Conservation (phyloP, 2,113 vertebrate genomes). For the Irena cyanogastra region DNA sequence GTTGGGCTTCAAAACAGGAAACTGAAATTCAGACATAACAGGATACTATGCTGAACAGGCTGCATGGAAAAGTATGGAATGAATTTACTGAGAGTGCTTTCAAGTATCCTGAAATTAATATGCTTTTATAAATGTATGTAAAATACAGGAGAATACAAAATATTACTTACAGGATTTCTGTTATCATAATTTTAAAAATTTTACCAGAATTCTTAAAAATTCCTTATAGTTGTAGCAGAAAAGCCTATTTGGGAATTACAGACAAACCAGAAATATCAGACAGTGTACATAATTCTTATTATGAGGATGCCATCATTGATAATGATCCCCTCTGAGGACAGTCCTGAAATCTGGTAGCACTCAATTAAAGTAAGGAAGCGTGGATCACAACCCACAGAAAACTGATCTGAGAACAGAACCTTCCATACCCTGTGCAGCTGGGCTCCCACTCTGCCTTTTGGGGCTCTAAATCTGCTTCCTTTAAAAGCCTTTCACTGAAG, state of each 20-base stretch:
- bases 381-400: not conserved
- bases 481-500: not conserved
- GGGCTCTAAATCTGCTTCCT: not conserved
- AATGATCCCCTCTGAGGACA: not conserved
- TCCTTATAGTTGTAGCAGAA: not conserved
- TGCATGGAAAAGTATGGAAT: not conserved
- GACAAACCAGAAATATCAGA: not conserved
- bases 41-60: not conserved
- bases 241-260: not conserved
- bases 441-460: not conserved
- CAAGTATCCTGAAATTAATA: not conserved
- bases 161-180: not conserved
- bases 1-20: not conserved
- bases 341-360: not conserved
- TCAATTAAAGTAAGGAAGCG: not conserved
- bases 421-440: not conserved
- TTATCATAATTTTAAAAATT: not conserved
- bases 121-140: not conserved
- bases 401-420: not conserved
- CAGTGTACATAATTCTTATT: not conserved
- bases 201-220: not conserved
- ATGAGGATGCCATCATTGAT: not conserved
- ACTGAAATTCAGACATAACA: not conserved
- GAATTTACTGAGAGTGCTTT: not conserved
- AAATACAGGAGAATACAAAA: not conserved